Evolutionary conservation across 1,140 invertebrate species (phyloP), one percentile per base, ranked within the genome.

Genomic region (Aphelinus certus): DNA sequence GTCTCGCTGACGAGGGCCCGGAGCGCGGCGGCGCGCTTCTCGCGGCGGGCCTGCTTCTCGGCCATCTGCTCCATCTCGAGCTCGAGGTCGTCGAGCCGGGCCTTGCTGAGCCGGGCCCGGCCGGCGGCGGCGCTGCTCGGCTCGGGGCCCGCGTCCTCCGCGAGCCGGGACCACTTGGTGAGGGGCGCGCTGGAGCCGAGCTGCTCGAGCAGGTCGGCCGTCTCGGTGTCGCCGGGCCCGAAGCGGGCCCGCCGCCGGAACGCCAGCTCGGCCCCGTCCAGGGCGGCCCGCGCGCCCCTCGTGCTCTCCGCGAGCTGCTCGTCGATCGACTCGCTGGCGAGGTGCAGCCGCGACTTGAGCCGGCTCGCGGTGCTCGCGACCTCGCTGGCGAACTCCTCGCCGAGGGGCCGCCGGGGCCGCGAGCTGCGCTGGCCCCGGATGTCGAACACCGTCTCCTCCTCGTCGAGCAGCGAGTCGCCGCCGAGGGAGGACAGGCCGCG

Each of bases 41-140:
- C 88, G 4, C 88, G 78, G 26, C 86, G 87, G 5, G 87, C 88
- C 48, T 87, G 85, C 46, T 85, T 85, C 55, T 89, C 87, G 0
- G 85, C 87, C 60, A 89, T 71, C 69, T 88, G 87, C 49, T 89
- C 88, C 83, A 89, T 86, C 73, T 90, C 89, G 1, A 78, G 82
- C 65, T 89, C 88, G 4, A 90, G 76, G n/a, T 89, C 88, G 7
- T 81, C 79, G 0, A 89, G 76, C 5, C 89, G 79, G 1, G 86
- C 87, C 45, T 88, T 84, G 5, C 87, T 88, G 55, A 84, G 81
- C 10, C 79, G 81, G 0, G 88, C 89, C 3, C 89, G 77, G 3
- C 78, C 78, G 0, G 83, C 85, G 0, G 89, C 88, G 0, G 83
- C 79, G 51, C 71, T 82, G 46, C 56, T 68, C 7, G 64, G 48